Evolutionary conservation across 1,140 invertebrate species (phyloP).

Genomic region (Drosophila orosa): DNA sequence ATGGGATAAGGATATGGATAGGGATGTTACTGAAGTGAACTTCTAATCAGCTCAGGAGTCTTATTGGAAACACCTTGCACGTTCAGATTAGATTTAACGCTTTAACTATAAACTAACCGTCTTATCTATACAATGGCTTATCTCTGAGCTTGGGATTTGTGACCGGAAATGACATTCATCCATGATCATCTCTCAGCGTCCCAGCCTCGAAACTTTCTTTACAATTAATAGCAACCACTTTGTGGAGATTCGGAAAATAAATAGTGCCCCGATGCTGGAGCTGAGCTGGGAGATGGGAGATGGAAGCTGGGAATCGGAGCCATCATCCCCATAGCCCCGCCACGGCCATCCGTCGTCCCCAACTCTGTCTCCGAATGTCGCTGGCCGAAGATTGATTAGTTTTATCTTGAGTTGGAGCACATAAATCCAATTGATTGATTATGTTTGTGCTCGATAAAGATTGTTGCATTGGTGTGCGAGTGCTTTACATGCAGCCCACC

Average conservation of each 20-base stretch:
- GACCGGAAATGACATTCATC: slow-evolving; percentile 31
- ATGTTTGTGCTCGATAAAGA: slow-evolving; percentile 81
- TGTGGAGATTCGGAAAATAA: slow-evolving; percentile 44
- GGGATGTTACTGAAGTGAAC: not conserved
- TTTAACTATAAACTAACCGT: not conserved
- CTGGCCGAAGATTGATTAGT: slow-evolving; percentile 81
- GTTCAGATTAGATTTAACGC: not conserved
- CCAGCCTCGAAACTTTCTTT: slow-evolving; percentile 14
- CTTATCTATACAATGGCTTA: slow-evolving; percentile 13
- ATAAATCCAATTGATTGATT: slow-evolving; percentile 84
- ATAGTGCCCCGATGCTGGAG: slow-evolving; percentile 36
- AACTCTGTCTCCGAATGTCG: slow-evolving; percentile 57
- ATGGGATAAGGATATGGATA: not conserved
- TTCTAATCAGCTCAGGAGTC: not conserved
- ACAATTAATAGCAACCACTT: slow-evolving; percentile 68
- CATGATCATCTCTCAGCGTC: slow-evolving; percentile 34
- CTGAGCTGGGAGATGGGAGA: slow-evolving; percentile 3
- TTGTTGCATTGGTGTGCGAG: slow-evolving; percentile 72
- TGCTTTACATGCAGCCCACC: slow-evolving; percentile 61
- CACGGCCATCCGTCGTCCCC: slow-evolving; percentile 22
- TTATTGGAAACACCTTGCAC: not conserved
- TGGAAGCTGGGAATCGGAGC: slow-evolving; percentile 7
- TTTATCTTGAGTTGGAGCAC: slow-evolving; percentile 83
- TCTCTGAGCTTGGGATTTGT: slow-evolving; percentile 3
- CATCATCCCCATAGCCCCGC: slow-evolving; percentile 1